These are phyloP conservation scores for Lucifuga dentata DNA, from an alignment of 2,113 vertebrate genomes.

Conservation along the genomic window DNA sequence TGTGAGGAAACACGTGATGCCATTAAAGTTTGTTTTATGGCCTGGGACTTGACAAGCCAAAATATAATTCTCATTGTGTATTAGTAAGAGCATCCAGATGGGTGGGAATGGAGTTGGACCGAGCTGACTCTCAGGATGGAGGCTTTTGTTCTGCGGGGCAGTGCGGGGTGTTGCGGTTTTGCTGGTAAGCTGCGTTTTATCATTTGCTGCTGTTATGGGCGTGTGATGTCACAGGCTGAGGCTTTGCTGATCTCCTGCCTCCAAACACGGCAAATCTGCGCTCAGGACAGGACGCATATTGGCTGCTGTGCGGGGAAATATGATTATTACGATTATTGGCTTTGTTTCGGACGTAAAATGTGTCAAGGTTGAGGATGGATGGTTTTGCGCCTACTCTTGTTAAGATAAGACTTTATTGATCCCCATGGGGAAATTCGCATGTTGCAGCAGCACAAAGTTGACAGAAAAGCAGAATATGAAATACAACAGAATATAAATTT, in stretches of 20 bases:
- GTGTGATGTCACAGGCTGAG: slow-evolving; percentile 72
- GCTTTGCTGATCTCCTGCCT: slow-evolving; percentile 61
- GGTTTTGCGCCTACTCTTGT: too few relatives aligned
- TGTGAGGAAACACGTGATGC: slow-evolving; percentile 97
- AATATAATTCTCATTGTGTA: slow-evolving; percentile 99
- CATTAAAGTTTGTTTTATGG: slow-evolving; percentile 99
- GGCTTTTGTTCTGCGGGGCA: slow-evolving; percentile 65
- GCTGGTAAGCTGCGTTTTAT: slow-evolving; percentile 88
- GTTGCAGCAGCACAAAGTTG: too few relatives aligned
- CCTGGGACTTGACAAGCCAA: slow-evolving; percentile 99
- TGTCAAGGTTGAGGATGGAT: neutral
- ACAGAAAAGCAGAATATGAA: too few relatives aligned
- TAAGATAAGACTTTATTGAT: too few relatives aligned
- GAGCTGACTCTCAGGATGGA: slow-evolving; percentile 77
- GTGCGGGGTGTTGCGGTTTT: slow-evolving; percentile 72
- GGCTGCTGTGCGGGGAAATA: slow-evolving; percentile 23
- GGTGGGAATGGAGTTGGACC: slow-evolving; percentile 87
- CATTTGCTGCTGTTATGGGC: slow-evolving; percentile 70
- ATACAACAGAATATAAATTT: too few relatives aligned
- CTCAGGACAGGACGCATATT: slow-evolving; percentile 10
- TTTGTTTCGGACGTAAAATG: neutral
- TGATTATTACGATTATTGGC: neutral
- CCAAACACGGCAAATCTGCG: slow-evolving; percentile 48
- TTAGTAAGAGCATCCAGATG: slow-evolving; percentile 98
- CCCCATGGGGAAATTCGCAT: too few relatives aligned